phyloP scores from a whole-genome alignment of 1,140 invertebrate species.

The Papilio polytes region DNA sequence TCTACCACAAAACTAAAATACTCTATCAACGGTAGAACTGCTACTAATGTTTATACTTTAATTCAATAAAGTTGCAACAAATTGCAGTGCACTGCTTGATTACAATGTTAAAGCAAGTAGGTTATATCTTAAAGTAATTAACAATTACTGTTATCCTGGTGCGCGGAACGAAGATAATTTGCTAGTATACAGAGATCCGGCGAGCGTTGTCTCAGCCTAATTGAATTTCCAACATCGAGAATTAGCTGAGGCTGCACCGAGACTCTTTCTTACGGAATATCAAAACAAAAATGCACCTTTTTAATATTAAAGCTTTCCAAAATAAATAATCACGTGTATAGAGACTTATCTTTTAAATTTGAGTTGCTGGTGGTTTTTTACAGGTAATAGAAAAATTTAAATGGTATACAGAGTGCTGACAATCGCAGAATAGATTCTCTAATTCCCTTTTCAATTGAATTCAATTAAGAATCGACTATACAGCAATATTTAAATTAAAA shows the following conservation, averaged over 20 bases:
- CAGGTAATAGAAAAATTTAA: not conserved
- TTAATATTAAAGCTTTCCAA: conserved; percentile 14
- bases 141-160: conserved; percentile 70
- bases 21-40: not conserved
- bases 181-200: conserved; percentile 64
- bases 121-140: conserved; percentile 72
- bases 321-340: not conserved
- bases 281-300: conserved; percentile 40
- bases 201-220: conserved; percentile 65
- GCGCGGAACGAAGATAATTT: conserved; percentile 73
- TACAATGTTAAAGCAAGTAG: conserved; percentile 53
- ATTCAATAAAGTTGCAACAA: conserved; percentile 1
- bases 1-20: not conserved
- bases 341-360: not conserved
- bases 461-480: not conserved
- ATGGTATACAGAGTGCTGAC: no score
- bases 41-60: conserved; percentile 9
- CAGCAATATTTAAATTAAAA: conserved; percentile 41
- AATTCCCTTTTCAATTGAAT: not conserved
- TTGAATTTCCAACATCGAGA: conserved; percentile 72
- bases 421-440: not conserved
- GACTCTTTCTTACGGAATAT: conserved; percentile 66
- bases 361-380: not conserved
- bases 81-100: conserved; percentile 42
- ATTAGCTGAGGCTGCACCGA: conserved; percentile 63